Evolutionary conservation across 1,140 invertebrate species (phyloP), one percentile per base, ranked within the genome.

Genomic region (Neodiprion lecontei): DNA sequence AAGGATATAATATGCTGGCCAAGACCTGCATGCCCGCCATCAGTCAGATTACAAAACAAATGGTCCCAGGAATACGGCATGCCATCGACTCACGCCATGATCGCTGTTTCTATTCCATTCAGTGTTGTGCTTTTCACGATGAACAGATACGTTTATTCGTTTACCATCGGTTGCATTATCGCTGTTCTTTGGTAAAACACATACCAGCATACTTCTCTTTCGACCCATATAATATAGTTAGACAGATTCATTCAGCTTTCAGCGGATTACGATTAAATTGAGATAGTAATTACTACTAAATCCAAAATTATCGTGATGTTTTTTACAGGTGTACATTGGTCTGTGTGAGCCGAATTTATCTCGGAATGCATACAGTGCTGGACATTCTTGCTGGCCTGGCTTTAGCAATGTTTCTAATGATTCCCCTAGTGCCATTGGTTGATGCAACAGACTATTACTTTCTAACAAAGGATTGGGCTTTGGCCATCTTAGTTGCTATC

Each of bases 21-120:
- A 9, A 90, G 97, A 78, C 96, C 97, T 0, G 89, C 92, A 0
- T 92, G 90, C 77, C 95, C 95, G 69, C 96, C 96, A 1, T 96
- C 95, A 9, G 89, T 94, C 70, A 91, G 94, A 79, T 85, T 98
- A 14, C 96, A 97, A 85, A 91, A 91, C 28, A 97, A 95, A 90
- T 97, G 94, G 94, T 91, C 93, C 1, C 85, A 95, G 76, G 96
- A 98, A 85, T 98, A 96, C 90, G 96, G 96, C 40, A 96, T 98
- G 95, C 96, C 96, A 11, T 97, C 96, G 5, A 97, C 96, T 1
- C 96, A 98, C 89, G 96, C 96, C 5, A 96, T 97, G 95, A 94
- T 97, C 67, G 95, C 93, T 5, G 90, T 96, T 21, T 93, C 94
- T 0, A 94, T 98, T 80, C 96, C 96, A 67, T 95, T 96, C 84